Base-by-base conservation (phyloP, 2,888 invertebrate species). In the Aethes cnicana region DNA sequence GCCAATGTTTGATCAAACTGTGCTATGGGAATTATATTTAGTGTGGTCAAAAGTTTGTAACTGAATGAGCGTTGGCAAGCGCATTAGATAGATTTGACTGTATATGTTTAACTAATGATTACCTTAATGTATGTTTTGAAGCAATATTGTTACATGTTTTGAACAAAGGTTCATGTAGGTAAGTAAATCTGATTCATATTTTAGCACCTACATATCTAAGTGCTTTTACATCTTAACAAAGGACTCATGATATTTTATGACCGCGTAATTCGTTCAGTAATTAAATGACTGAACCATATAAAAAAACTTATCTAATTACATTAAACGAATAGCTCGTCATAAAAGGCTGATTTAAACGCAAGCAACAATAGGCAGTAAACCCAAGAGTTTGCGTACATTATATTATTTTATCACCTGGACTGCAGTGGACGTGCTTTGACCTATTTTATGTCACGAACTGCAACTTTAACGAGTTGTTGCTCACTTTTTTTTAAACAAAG, bases 381-480 rank as follows among this genome's bases (percentile, higher is more conserved):
- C 32, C 16, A n/a, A 42, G 36, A 25, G 50, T 48, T 52, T 53
- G 50, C 56, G 57, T 57, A 55, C 54, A 56, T 54, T 64, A 53
- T 55, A 53, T 46, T 43, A 53, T 49, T 48, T 56, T 21, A 50
- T 28, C 37, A n/a, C 9, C 33, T 33, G 6, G 23, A 8, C 33
- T 8, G 23, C 17, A 14, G 39, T 41, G 39, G 47, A 44, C 43
- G 60, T 63, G 56, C 58, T 59, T 56, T 62, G 67, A 68, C 75
- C 75, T 79, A 77, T 76, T 77, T 74, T 62, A 68, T 68, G 69
- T 74, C 73, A 73, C 71, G 66, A 69, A 68, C 63, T 66, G 64
- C 65, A 69, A 66, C 59, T 67, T 66, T 66, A 67, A 67, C 66
- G 49, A 66, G 59, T 49, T 53, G 59, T 58, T 64, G 66, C 57